Evolutionary conservation across 2,113 vertebrate species (phyloP), one percentile per base, ranked within the genome.

Genomic region (Pterocles gutturalis): DNA sequence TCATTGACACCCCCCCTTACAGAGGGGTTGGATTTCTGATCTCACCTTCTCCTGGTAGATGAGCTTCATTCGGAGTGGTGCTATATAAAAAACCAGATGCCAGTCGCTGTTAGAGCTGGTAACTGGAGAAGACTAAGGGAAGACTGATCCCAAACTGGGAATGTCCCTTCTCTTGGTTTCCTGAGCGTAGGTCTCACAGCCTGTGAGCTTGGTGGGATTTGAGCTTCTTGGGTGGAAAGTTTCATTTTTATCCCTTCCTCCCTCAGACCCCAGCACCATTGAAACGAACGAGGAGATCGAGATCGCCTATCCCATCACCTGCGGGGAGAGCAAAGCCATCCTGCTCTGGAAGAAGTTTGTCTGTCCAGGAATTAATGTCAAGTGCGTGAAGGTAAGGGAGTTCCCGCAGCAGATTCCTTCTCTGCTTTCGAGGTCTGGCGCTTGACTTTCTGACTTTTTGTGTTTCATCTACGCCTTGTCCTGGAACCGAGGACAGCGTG

Each of bases 321-420:
- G 99, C 21, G 99, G 99, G 86, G 99, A 99, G 95, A 99, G 98
- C 97, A 99, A 99, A 97, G 99, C 99, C 17, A 98, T 99, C 78
- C 98, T 99, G 41, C 98, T 99, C 34, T 99, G 99, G 98, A 99
- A 99, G 98, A 99, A 99, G 98, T 99, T 99, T 95, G 99, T 99
- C 69, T 99, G 99, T 80, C 99, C 99, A 5, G 99, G 99, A 94
- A 99, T 99, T 97, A 99, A 99, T 28, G 98, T 99, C 83, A 98
- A 99, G 96, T 99, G 99, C 91, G 99, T 99, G 34, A 99, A 99
- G 98, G 99, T 99, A 96, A 97, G 66, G 22, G 66, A 49, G 17
- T 38, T 67, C 48, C 29, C 3, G 1, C 57, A 73, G 43, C 17
- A 7, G 38, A 24, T 93, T 38, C 33, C n/a, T 67, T 49, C 36